Evolutionary conservation across 2,797 vertebrate species (phyloP).

Genomic region (Spinus pinus): DNA sequence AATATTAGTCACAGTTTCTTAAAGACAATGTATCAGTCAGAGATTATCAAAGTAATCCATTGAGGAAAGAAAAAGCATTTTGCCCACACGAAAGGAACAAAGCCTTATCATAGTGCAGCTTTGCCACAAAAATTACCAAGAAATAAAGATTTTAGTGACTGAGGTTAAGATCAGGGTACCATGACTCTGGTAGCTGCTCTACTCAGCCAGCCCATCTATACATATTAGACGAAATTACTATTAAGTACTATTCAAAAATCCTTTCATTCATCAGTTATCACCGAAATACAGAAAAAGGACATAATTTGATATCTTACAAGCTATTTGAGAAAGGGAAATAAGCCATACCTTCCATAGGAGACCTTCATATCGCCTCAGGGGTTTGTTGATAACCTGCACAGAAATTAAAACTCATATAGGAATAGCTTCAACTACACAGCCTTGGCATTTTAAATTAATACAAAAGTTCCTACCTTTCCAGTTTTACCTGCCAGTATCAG

Average conservation of each 20-base stretch:
- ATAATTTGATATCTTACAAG: not conserved
- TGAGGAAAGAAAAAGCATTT: not conserved
- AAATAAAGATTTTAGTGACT: not conserved
- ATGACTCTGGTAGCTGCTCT: not conserved
- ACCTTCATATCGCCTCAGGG: constrained; percentile 83
- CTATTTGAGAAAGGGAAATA: not conserved
- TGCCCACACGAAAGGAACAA: not conserved
- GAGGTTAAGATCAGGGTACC: not conserved
- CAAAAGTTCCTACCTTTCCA: constrained; percentile 72
- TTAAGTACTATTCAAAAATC: not conserved
- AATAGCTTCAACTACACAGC: not conserved
- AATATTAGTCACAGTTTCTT: not conserved
- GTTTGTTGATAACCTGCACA: constrained; percentile 74
- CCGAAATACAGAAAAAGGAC: not conserved
- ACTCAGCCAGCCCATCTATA: not conserved
- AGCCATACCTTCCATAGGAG: constrained; percentile 88
- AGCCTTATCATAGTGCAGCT: not conserved
- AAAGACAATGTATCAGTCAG: not conserved
- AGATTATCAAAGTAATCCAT: not conserved
- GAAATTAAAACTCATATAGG: constrained; percentile 4
- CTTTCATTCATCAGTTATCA: not conserved
- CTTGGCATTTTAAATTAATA: not conserved
- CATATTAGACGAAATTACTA: not conserved
- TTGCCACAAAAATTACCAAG: not conserved
- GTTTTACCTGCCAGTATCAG: constrained; percentile 79